phyloP scores from a whole-genome alignment of 2,888 invertebrate genomes.

The Neria commutata region DNA sequence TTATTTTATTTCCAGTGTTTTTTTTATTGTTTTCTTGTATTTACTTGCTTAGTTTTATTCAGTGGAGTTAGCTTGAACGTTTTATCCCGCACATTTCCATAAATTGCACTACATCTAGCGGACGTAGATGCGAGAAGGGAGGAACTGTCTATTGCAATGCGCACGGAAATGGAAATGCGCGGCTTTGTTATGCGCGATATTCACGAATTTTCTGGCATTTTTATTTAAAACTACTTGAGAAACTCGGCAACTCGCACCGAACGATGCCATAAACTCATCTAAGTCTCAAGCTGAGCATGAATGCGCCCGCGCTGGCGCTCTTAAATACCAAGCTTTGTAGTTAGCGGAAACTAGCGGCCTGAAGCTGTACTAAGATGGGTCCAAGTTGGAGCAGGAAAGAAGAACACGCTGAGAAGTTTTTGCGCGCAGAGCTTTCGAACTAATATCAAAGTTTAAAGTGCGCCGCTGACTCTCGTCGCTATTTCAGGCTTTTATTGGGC shows the following conservation, averaged over 20 bases:
- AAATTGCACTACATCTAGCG: too few relatives aligned
- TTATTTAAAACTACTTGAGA: slow-evolving; percentile 40
- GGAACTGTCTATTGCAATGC: too few relatives aligned
- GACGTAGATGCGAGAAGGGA: too few relatives aligned
- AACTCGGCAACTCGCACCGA: too few relatives aligned
- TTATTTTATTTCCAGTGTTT: not conserved
- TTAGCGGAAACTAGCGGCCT: slow-evolving; percentile 3
- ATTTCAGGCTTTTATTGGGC: too few relatives aligned
- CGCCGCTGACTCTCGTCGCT: too few relatives aligned
- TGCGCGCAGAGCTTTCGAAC: not conserved
- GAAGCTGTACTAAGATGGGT: not conserved
- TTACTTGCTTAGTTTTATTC: not conserved
- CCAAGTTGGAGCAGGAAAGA: not conserved
- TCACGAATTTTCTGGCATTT: slow-evolving; percentile 35
- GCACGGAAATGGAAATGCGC: slow-evolving; percentile 2
- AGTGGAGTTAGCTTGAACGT: not conserved
- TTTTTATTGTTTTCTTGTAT: not conserved
- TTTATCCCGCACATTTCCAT: too few relatives aligned
- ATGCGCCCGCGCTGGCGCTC: not conserved
- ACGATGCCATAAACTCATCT: slow-evolving; percentile 29
- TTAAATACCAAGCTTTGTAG: too few relatives aligned
- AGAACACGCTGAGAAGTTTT: not conserved
- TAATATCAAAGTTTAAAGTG: not conserved
- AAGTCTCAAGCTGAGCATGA: slow-evolving; percentile 4
- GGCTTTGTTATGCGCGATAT: slow-evolving; percentile 15